A percentile compares a stretch with the other conserved stretches of the same genome.
Evolutionary conservation across 1,140 invertebrate species (phyloP).

Genomic region (Brachionus rotundiformis): DNA sequence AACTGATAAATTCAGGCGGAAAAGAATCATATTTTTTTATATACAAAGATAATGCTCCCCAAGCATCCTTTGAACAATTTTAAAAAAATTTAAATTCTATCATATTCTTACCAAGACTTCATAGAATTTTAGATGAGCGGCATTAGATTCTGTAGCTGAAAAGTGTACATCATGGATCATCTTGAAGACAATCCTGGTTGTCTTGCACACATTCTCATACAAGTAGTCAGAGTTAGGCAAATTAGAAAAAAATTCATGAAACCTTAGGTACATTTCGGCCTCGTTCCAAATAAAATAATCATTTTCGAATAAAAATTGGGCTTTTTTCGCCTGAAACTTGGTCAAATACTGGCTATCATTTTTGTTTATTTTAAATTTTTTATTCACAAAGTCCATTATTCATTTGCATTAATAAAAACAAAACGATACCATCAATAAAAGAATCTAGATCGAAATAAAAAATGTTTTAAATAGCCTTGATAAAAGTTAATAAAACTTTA

Average conservation of each 20-base stretch:
- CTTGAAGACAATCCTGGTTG: conserved; percentile 26
- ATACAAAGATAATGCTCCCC: conserved; percentile 33
- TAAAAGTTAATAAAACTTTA: conserved; percentile 6
- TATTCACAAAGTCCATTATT: conserved; percentile 12
- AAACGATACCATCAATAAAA: not conserved
- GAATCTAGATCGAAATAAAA: not conserved
- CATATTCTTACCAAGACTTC: conserved; percentile 34
- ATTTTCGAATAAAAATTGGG: conserved; percentile 50
- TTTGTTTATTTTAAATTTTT: conserved; percentile 44
- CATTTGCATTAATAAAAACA: not conserved
- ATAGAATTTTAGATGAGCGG: conserved; percentile 47
- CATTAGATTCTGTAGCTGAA: not conserved
- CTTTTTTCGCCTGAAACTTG: conserved; percentile 42
- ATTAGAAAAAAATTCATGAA: conserved; percentile 36
- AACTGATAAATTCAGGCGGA: conserved; percentile 12
- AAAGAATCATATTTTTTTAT: conserved; percentile 25
- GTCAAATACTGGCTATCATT: conserved; percentile 5
- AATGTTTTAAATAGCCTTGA: conserved; percentile 26
- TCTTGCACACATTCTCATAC: not conserved
- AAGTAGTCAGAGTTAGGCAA: not conserved
- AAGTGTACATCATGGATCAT: conserved; percentile 44
- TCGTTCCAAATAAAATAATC: conserved; percentile 52
- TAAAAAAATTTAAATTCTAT: not conserved
- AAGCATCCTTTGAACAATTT: conserved; percentile 26
- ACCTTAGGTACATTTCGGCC: conserved; percentile 49